A percentile compares a stretch with the other conserved stretches of the same genome.
Evolutionary conservation across 2,888 invertebrate species (phyloP).

Genomic region (Acanthosepion pharaonis): DNA sequence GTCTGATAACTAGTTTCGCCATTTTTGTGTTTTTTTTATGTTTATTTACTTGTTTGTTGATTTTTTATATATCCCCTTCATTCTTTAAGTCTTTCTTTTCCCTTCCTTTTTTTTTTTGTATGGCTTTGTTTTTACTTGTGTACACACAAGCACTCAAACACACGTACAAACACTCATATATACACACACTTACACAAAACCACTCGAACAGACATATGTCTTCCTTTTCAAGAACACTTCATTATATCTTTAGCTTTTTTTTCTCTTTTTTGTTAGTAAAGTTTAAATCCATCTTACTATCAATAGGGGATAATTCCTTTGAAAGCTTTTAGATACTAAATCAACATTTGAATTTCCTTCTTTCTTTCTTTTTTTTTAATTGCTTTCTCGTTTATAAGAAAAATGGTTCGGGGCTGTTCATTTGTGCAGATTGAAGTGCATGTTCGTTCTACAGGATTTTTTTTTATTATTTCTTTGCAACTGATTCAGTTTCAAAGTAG

Average conservation of each 20-base stretch:
- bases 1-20: too few species aligned
- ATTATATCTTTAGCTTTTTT: not conserved
- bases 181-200: not conserved
- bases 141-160: not conserved
- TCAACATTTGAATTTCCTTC: not conserved
- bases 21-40: too few species aligned
- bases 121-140: not conserved
- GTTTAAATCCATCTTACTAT: not conserved
- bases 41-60: too few species aligned
- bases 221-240: not conserved
- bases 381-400: not conserved
- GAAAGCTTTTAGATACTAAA: conserved; percentile 33
- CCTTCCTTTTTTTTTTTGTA: too few species aligned
- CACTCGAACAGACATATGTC: not conserved
- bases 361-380: not conserved
- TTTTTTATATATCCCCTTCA: too few species aligned
- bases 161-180: not conserved
- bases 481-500: not conserved
- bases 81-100: too few species aligned
- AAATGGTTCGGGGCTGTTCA: not conserved
- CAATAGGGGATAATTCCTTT: not conserved
- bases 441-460: not conserved
- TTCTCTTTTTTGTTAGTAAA: not conserved
- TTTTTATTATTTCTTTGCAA: not conserved
- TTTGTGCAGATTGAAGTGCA: not conserved